phyloP scores from a whole-genome alignment of 2,113 vertebrate species.

The Paramisgurnus dabryanus region DNA sequence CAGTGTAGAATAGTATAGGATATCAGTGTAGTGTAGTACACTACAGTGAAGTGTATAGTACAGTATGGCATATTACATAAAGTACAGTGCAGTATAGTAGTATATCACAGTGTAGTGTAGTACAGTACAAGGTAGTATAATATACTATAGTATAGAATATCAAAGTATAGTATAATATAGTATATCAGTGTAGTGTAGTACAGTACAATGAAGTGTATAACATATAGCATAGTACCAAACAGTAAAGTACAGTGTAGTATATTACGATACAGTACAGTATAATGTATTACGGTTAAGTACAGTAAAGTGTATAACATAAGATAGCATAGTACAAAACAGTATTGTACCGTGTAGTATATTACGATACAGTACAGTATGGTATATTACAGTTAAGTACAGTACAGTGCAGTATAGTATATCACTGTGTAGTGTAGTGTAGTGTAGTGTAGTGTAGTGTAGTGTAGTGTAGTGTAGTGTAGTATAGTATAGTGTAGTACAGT shows the following conservation, averaged over 20 bases:
- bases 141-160: too few species aligned
- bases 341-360: not conserved
- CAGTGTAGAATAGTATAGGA: not conserved
- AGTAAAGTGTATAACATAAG: not conserved
- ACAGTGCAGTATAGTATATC: not conserved
- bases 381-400: not conserved
- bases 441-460: not conserved
- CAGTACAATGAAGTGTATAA: not conserved
- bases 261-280: not conserved
- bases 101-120: too few species aligned
- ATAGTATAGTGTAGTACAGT: not conserved
- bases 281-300: too few species aligned
- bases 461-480: not conserved
- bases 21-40: not conserved
- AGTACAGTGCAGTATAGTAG: too few species aligned
- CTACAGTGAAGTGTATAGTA: not conserved
- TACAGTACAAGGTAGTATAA: too few species aligned
- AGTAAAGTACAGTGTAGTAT: not conserved
- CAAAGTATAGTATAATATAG: too few species aligned
- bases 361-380: not conserved
- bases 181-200: not conserved
- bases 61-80: too few species aligned
- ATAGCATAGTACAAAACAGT: not conserved
- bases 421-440: not conserved
- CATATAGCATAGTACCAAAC: not conserved